Evolutionary conservation across 2,797 vertebrate genomes (phyloP), one percentile per base, ranked within the genome.

Genomic region (Platalea minor): DNA sequence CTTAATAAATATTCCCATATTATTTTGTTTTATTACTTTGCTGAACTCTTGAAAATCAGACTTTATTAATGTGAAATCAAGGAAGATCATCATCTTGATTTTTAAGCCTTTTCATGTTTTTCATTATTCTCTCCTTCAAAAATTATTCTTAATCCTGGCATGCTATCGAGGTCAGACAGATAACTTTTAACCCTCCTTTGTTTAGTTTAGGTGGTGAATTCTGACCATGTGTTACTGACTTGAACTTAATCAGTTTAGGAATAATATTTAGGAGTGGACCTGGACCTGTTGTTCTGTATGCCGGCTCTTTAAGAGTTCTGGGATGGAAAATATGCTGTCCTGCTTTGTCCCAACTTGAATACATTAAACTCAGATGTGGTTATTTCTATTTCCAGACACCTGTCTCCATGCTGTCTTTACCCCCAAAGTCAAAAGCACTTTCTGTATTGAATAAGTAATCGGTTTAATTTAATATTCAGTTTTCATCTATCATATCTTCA

Each of bases 91-190:
- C 5, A 26, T 9, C 2, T 17, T 51, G 7, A 1, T 7, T 29
- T 79, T 91, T 25, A 50, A n/a, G 21, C 4, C 0, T 88, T 88
- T 81, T 46, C 18, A 10, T 35, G 6, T 0, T 73, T 87, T 65
- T 59, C 50, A 41, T 50, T 79, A 25, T 46, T 56, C 15, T 51
- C 14, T 83, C 51, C 19, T 74, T 77, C 39, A 51, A 77, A 45
- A 63, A 26, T 9, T 65, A 1, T 21, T 85, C 57, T 77, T 70
- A 67, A 37, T 51, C 39, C 25, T 83, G 24, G 5, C 19, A 18
- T 9, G 6, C 1, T n/a, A 9, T 28, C 0, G 0, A 74, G 31
- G 31, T 48, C 68, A 86, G 28, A 59, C 21, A 77, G 73, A 41
- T 41, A 0, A 26, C 5, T 67, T 37, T 37, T 25, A 50, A 6